Evolutionary conservation across 1,140 invertebrate genomes (phyloP), one percentile per base, ranked within the genome.

Genomic region (Hylaeus volcanicus): DNA sequence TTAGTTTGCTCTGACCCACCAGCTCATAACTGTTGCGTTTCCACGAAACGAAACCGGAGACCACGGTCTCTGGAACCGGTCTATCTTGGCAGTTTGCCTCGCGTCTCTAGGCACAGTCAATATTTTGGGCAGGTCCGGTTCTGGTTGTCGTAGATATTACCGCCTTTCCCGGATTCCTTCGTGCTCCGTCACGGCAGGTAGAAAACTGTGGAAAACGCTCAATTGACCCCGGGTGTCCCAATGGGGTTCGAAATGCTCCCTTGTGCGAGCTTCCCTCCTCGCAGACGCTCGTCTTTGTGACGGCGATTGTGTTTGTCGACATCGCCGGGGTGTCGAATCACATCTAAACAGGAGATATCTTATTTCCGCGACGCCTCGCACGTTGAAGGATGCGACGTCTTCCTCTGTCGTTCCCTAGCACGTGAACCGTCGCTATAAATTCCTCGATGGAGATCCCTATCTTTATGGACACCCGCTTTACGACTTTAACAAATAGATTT

Each of bases 81-180:
- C 56, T 70, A 77, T 48, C 53, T 79, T 86, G 85, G 84, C 84
- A 83, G 58, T 64, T 79, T 82, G 79, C 83, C 74, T 41, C n/a
- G 48, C 55, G 48, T 45, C n/a, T 9, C 70, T 9, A 71, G 68
- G 65, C 68, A 80, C 55, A 78, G 91, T 91, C 90, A 92, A 91
- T 91, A 91, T 92, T 92, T 92, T 90, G 82, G 86, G 85, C 86
- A 68, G 74, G 74, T 84, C 69, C 78, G 88, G 61, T 79, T 83
- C 84, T 81, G 71, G 66, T 82, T 84, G 75, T 84, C 74, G 66
- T 64, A 64, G 66, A 63, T 85, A 84, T 90, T 87, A 86, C 76
- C 80, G 82, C 72, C 86, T 86, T 89, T 79, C 76, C 64, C 39
- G 58, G 78, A 82, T 86, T 84, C 76, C 80, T 41, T 58, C 61